A percentile compares a stretch with the other conserved stretches of the same genome.
Evolutionary conservation across 2,888 invertebrate genomes (phyloP).

Genomic region (Galerucella calmariensis): DNA sequence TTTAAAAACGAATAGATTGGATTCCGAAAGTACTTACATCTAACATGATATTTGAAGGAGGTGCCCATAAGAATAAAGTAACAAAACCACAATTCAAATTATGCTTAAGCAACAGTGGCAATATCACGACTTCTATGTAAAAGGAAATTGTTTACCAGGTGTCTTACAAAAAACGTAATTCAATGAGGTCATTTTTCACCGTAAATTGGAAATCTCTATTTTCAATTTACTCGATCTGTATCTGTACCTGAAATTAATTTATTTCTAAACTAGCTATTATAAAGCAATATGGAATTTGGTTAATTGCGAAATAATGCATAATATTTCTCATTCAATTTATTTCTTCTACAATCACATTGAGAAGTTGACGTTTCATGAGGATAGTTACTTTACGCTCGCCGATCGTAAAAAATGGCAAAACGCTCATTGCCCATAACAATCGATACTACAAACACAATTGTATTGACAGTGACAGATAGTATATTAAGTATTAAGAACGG

Average conservation of each 20-base stretch:
- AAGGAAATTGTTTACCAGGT: constrained; percentile 16
- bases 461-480: no score
- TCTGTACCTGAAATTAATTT: background rate
- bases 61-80: background rate
- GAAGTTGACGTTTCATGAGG: no score
- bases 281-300: no score
- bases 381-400: no score
- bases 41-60: background rate
- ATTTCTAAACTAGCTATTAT: background rate
- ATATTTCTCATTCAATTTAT: no score
- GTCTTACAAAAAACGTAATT: constrained; percentile 13
- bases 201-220: background rate
- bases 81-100: constrained; percentile 16
- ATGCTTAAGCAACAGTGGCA: constrained; percentile 15
- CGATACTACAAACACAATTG: no score
- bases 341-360: no score
- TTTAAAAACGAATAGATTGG: background rate
- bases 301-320: no score
- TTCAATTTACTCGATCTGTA: constrained; percentile 1
- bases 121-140: constrained; percentile 19
- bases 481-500: no score
- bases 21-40: background rate
- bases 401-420: no score
- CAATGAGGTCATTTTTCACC: constrained; percentile 5
- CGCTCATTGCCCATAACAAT: no score